Percentiles rank a stretch among this genome's conserved stretches.
phyloP scores from a whole-genome alignment of 1,140 invertebrate species.

The silkworm (Bombyx mori) region DNA sequence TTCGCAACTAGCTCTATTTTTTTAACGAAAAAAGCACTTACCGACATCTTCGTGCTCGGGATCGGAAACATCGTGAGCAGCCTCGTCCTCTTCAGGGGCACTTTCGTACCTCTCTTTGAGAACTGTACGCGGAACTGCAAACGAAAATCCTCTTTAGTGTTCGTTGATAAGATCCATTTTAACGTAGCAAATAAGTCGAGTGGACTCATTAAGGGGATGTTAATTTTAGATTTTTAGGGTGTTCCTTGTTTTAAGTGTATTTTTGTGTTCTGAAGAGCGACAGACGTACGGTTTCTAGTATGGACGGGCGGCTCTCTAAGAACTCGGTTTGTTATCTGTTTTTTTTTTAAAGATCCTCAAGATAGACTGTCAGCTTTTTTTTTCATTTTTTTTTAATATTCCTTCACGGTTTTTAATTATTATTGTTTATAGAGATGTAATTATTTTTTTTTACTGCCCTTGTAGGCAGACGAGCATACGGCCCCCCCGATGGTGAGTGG shows the following conservation, averaged over 20 bases:
- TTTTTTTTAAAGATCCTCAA: slow-evolving; percentile 6
- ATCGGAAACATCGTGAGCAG: slow-evolving; percentile 61
- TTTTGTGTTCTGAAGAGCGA: slow-evolving; percentile 38
- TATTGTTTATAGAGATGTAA: no score
- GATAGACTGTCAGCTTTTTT: neutral
- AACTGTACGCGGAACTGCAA: slow-evolving; percentile 87
- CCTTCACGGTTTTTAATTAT: neutral
- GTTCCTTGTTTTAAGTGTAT: slow-evolving; percentile 30
- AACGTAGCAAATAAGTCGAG: slow-evolving; percentile 17
- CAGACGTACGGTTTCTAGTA: slow-evolving; percentile 18
- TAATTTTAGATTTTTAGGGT: slow-evolving; percentile 57
- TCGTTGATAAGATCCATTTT: slow-evolving; percentile 18
- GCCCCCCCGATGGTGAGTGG: no score
- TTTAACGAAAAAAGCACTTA: slow-evolving; percentile 31
- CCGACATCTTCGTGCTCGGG: slow-evolving; percentile 67
- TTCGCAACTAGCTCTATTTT: no score
- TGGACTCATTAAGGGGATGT: slow-evolving; percentile 36
- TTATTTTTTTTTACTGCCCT: no score
- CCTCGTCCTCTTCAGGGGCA: slow-evolving; percentile 81
- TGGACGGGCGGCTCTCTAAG: slow-evolving; percentile 14
- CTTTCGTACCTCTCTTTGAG: slow-evolving; percentile 86
- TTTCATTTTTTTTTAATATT: neutral
- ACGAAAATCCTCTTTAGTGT: slow-evolving; percentile 29
- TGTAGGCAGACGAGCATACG: no score
- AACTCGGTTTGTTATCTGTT: slow-evolving; percentile 26